A percentile compares a stretch with the other conserved stretches of the same genome.
These are phyloP conservation scores for Meles meles DNA, from an alignment of 2,113 vertebrate species.

Conservation along the genomic window DNA sequence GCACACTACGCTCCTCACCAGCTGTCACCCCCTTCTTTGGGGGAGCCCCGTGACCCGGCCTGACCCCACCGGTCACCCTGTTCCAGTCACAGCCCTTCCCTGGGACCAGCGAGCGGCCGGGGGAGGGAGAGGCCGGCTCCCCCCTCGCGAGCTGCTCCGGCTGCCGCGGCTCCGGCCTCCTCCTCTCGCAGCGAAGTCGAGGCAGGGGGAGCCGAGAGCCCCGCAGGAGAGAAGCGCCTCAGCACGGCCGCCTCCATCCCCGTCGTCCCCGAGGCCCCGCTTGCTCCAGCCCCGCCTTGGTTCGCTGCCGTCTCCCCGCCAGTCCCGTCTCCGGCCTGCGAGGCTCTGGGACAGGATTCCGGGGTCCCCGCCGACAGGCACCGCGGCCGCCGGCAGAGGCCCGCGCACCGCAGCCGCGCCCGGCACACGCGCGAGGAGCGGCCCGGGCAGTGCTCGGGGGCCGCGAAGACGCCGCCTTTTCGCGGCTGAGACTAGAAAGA, in stretches of 20 bases:
- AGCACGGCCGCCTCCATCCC: accelerated
- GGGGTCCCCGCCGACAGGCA: neutral
- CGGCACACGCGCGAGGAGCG: neutral
- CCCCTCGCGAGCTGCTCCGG: neutral
- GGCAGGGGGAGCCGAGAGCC: neutral
- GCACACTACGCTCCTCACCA: neutral
- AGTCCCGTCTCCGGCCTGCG: neutral
- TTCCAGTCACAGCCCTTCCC: neutral
- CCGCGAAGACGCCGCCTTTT: neutral
- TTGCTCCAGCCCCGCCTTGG: neutral
- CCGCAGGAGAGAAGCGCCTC: neutral
- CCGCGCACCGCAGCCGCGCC: neutral
- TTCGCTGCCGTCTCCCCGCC: neutral
- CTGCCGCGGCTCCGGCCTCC: too few relatives aligned
- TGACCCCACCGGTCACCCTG: neutral
- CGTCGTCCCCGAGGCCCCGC: neutral
- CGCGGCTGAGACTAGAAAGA: neutral
- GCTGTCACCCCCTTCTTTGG: neutral
- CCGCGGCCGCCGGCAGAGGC: neutral
- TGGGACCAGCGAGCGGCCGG: neutral
- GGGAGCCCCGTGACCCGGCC: neutral
- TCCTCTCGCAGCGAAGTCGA: neutral
- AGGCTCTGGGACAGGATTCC: neutral
- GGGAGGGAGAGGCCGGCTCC: neutral
- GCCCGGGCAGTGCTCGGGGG: too few relatives aligned